Evolutionary conservation across 92 coral and sea anemone genomes (phyloP), one percentile per base, ranked within the genome.

Genomic region (Phenganax subtilis): DNA sequence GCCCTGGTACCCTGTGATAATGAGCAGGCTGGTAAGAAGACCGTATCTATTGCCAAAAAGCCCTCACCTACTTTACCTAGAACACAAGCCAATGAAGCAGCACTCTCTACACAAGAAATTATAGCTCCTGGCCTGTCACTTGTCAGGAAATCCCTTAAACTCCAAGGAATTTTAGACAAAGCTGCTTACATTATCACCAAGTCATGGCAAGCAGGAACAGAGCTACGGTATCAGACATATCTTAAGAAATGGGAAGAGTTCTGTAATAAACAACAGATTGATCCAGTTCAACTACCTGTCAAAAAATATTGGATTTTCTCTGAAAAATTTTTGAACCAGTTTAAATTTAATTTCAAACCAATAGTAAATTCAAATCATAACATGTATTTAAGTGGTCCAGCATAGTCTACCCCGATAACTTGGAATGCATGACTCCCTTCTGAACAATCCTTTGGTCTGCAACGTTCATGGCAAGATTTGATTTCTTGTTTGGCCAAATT

Each of bases 161-260:
- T 51, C 53, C 61, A 56, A 59, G 85, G 70, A 10, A 20, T 64
- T 64, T 64, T 37, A 64, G 70, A 64, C 37, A 10, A 12, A 9
- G 37, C 70, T 20, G 30, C 70, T 4, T 20, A 17, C 70, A 64
- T 64, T 64, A 64, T 64, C 30, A 20, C 70, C 70, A 10, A 64
- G 37, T 82, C 68, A 56, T 82, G 61, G 78, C 57, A 67, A 69
- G 51, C 82, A 64, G 87, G 85, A n/a, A 89, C 85, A 30, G 25
- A 87, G 63, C 84, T 84, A 66, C 86, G 84, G 77, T 88, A 88
- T 75, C 54, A 75, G 68, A 87, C 83, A 60, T 68, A 87, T 76
- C 64, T 82, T 71, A 60, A 85, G 62, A 58, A 85, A 76, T 83
- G 87, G 89, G 65, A 84, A 85, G 87, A 16, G 67, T 89, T 77